A percentile compares a stretch with the other conserved stretches of the same genome.
These are phyloP conservation scores for Marronus borbonicus DNA, from an alignment of 2,888 invertebrate genomes.

Conservation along the genomic window DNA sequence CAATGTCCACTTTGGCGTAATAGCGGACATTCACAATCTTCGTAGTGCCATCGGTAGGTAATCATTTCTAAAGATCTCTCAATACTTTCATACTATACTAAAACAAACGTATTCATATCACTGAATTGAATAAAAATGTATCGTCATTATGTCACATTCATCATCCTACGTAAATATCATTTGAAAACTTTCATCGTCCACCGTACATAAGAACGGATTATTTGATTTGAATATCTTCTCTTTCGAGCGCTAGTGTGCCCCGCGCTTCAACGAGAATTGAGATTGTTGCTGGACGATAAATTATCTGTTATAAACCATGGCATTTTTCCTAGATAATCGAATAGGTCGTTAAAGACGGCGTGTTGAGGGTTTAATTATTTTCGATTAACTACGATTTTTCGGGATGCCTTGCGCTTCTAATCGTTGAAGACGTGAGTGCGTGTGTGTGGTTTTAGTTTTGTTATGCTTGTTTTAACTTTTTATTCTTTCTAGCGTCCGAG, in stretches of 20 bases:
- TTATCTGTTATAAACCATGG: conserved; percentile 37
- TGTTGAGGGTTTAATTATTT: conserved; percentile 44
- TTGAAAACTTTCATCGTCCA: neutral
- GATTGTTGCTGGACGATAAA: conserved; percentile 37
- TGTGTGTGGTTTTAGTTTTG: conserved; percentile 4
- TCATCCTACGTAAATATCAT: neutral
- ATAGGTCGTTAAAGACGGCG: conserved; percentile 34
- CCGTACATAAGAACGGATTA: conserved; percentile 8
- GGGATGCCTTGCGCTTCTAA: conserved; percentile 12
- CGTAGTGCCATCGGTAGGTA: no score
- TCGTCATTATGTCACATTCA: no score
- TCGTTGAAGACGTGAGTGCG: neutral
- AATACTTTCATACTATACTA: no score
- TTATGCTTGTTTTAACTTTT: conserved; percentile 11
- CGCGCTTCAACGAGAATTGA: conserved; percentile 24
- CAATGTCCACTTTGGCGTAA: no score
- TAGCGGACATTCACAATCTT: no score
- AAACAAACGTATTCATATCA: no score
- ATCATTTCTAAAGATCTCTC: no score
- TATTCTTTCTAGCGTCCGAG: neutral
- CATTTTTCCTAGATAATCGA: conserved; percentile 18
- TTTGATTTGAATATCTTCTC: conserved; percentile 30
- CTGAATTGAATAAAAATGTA: no score
- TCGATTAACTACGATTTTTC: conserved; percentile 43
- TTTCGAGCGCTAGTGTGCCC: conserved; percentile 2